Evolutionary conservation across 2,113 vertebrate genomes (phyloP), one percentile per base, ranked within the genome.

Genomic region (Nothobranchius kuhntae): DNA sequence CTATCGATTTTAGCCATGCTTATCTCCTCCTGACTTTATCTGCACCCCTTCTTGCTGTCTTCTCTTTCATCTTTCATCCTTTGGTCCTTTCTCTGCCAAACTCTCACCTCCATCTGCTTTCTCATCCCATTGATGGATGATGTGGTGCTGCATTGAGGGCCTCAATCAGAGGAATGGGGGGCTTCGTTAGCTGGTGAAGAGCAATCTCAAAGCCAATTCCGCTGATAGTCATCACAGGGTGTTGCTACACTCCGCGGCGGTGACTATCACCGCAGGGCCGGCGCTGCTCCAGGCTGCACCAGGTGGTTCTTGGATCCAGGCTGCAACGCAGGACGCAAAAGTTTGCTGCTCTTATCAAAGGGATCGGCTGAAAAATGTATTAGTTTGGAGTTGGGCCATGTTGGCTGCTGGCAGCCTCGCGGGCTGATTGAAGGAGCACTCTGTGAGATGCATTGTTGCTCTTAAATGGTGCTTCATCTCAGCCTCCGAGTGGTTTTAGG

Each of bases 161-260:
- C 73, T 86, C 87, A 78, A 80, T 89, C 80, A 76, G 75, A 81
- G 65, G 52, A 53, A 62, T 11, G 61, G 60, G n/a, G 53, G 38
- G 38, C 3, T 73, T 67, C 46, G 12, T 30, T 30, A 30, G 30
- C 77, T 17, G 47, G 73, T 38, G 73, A 72, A 76, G 76, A 75
- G 83, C 80, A 85, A 87, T 87, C 86, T 89, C 82, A 78, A 62
- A 88, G 81, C 86, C 86, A 89, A 89, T 89, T 89, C 65, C 67
- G 15, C 74, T 81, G 88, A 89, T 88, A 89, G 74, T 71, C 82
- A 86, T 89, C 84, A 53, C 51, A 6, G 76, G 59, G 53, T 71
- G 74, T 58, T 71, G 76, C 78, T 63, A 64, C 83, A 73, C 63
- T 72, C 60, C 57, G 67, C 21, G 1, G 79, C 70, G 47, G 82